Percentiles rank a stretch among this genome's conserved stretches.
These are phyloP conservation scores for Zaprionus ornatus DNA, from an alignment of 1,140 invertebrate genomes.

Conservation along the genomic window DNA sequence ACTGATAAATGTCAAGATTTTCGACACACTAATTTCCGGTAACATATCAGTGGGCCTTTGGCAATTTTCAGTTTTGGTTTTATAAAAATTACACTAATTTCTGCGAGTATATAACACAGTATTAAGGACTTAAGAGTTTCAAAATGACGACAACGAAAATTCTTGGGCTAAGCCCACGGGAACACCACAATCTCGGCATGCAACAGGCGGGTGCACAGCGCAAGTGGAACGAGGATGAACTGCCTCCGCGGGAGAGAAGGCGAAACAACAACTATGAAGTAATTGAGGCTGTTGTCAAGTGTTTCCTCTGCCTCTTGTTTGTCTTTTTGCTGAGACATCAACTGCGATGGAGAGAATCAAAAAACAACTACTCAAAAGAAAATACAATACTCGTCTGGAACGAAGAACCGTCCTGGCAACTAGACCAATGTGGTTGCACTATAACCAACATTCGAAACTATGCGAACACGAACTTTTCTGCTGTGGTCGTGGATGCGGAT, in stretches of 20 bases:
- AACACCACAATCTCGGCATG: background rate
- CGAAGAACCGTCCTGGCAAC: background rate
- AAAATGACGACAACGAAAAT: conserved; percentile 27
- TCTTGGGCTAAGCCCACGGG: background rate
- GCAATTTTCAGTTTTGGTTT: background rate
- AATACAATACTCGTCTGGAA: conserved; percentile 55
- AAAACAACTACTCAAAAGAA: background rate
- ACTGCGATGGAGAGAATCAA: background rate
- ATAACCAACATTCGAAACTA: conserved; percentile 35
- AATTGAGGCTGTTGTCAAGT: background rate
- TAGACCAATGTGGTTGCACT: conserved; percentile 50
- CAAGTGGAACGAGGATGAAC: background rate
- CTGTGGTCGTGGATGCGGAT: conserved; percentile 59
- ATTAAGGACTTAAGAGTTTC: background rate
- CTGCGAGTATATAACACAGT: background rate
- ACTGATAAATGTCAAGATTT: too few species aligned
- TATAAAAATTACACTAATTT: background rate
- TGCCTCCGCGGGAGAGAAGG: too few species aligned
- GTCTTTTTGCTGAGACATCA: background rate
- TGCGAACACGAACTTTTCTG: conserved; percentile 11
- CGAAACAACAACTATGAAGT: background rate
- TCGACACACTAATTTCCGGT: too few species aligned
- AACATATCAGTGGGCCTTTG: background rate
- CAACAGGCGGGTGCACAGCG: background rate
- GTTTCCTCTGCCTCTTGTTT: background rate